Conservation (phyloP, 2,797 vertebrate species). For the Echeneis naucrates region DNA sequence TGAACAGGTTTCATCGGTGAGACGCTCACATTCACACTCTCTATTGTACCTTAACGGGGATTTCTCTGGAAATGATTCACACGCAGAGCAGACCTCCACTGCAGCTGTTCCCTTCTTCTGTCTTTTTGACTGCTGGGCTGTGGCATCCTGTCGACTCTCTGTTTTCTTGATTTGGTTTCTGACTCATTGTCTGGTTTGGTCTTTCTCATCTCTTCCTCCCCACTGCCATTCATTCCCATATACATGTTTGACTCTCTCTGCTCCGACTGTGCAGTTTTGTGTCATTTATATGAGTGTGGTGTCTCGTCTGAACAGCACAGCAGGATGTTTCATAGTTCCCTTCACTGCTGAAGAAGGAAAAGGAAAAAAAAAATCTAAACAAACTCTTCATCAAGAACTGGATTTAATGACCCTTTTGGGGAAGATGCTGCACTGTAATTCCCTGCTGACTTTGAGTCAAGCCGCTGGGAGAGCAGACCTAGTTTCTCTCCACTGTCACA, state of each 20-base stretch:
- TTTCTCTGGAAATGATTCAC: conserved; percentile 18
- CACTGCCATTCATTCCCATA: conserved; percentile 64
- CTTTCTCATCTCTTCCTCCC: conserved; percentile 44
- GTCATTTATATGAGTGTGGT: conserved; percentile 44
- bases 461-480: background rate
- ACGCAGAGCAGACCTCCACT: background rate
- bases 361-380: conserved; percentile 27
- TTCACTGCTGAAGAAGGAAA: conserved; percentile 29
- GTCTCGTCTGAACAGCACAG: conserved; percentile 55
- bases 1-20: conserved; percentile 25
- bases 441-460: background rate
- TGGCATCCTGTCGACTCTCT: conserved; percentile 6
- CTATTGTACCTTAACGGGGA: conserved; percentile 4
- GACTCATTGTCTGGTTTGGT: conserved; percentile 40
- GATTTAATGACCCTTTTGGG: conserved; percentile 24
- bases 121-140: conserved; percentile 22
- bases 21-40: conserved; percentile 23
- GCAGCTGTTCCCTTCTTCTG: conserved; percentile 14
- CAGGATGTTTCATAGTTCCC: conserved; percentile 38
- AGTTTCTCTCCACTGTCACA: conserved; percentile 3
- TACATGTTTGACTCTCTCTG: conserved; percentile 62
- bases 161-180: conserved; percentile 27
- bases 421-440: conserved; percentile 18
- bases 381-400: conserved; percentile 27
- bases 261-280: conserved; percentile 65